phyloP scores from a whole-genome alignment of 2,888 invertebrate genomes.

The Marronus borbonicus region DNA sequence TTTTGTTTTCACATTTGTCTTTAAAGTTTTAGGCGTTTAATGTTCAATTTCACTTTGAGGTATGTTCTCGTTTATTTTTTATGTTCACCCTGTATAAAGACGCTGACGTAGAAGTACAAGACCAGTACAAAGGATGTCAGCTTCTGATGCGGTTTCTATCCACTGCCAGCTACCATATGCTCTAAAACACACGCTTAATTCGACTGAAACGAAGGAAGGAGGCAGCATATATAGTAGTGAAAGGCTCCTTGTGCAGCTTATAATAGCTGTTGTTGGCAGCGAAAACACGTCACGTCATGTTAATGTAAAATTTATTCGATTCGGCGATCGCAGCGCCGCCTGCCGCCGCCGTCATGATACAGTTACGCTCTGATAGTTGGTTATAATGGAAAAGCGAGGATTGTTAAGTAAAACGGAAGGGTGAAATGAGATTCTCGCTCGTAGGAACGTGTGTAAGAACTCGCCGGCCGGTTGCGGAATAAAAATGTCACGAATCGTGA shows the following conservation, averaged over 20 bases:
- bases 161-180: too few relatives aligned
- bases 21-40: too few relatives aligned
- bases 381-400: not conserved
- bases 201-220: slow-evolving; percentile 1
- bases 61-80: too few relatives aligned
- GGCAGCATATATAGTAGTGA: not conserved
- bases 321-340: slow-evolving; percentile 7
- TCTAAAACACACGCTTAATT: not conserved
- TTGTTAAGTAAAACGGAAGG: too few relatives aligned
- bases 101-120: not conserved
- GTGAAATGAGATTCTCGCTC: too few relatives aligned
- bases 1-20: too few relatives aligned
- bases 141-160: not conserved
- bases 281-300: slow-evolving; percentile 32
- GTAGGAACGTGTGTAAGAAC: too few relatives aligned
- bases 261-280: not conserved
- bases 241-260: not conserved
- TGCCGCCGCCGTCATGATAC: slow-evolving; percentile 22
- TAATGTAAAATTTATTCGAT: slow-evolving; percentile 35
- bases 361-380: not conserved
- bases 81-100: too few relatives aligned
- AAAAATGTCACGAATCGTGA: too few relatives aligned
- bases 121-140: slow-evolving; percentile 14
- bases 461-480: too few relatives aligned
- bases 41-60: too few relatives aligned